phyloP scores from a whole-genome alignment of 2,888 invertebrate species.

The Lomographa bimaculata region DNA sequence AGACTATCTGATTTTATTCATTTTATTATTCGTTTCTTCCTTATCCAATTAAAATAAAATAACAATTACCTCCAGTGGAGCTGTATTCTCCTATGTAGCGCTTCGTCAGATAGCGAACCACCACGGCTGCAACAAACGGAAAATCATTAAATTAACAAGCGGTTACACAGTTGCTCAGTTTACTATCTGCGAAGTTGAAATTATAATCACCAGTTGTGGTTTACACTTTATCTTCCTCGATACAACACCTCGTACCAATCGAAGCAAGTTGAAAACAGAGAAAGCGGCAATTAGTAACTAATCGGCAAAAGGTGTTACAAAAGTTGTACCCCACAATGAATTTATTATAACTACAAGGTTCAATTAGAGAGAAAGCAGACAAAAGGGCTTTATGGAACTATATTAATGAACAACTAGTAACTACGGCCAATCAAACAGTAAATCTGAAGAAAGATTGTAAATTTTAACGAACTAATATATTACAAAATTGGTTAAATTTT shows the following conservation, averaged over 20 bases:
- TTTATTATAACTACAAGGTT: slow-evolving; percentile 74
- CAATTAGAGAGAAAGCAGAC: slow-evolving; percentile 79
- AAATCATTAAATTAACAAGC: slow-evolving; percentile 34
- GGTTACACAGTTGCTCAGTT: slow-evolving; percentile 16
- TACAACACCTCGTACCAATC: slow-evolving; percentile 57
- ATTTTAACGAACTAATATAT: slow-evolving; percentile 35
- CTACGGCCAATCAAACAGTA: slow-evolving; percentile 41
- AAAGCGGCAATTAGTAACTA: slow-evolving; percentile 75
- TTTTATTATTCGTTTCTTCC: too few species aligned
- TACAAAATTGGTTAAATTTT: slow-evolving; percentile 34
- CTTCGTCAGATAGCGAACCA: slow-evolving; percentile 90
- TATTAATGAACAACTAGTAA: slow-evolving; percentile 42
- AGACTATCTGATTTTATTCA: too few species aligned
- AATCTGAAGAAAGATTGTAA: slow-evolving; percentile 33
- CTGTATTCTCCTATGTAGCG: slow-evolving; percentile 92
- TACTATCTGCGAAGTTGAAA: slow-evolving; percentile 24
- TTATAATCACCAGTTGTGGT: slow-evolving; percentile 38
- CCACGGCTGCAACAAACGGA: slow-evolving; percentile 87
- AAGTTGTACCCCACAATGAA: slow-evolving; percentile 74
- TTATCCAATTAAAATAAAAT: too few species aligned
- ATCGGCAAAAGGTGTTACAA: slow-evolving; percentile 72
- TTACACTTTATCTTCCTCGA: slow-evolving; percentile 54
- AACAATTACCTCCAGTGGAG: slow-evolving; percentile 88
- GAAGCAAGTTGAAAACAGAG: slow-evolving; percentile 64
- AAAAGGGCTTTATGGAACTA: slow-evolving; percentile 49